These are phyloP conservation scores for Matsumyia berberina DNA, from an alignment of 2,888 invertebrate genomes.

Conservation along the genomic window DNA sequence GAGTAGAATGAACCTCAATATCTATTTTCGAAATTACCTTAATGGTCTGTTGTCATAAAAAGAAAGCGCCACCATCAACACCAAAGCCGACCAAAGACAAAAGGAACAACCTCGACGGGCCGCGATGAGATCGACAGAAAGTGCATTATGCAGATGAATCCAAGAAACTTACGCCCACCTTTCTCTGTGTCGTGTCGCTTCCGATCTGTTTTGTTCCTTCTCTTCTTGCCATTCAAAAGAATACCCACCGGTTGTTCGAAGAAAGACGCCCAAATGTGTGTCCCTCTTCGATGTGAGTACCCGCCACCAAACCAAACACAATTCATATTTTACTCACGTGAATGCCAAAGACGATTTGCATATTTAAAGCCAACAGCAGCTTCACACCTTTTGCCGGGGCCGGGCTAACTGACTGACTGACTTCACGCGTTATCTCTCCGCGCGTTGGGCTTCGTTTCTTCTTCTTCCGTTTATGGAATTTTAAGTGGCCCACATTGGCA, in stretches of 20 bases:
- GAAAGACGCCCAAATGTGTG: constrained; percentile 60
- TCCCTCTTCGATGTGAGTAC: not conserved
- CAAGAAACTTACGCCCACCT: constrained; percentile 61
- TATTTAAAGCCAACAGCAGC: constrained; percentile 63
- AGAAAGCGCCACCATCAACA: constrained; percentile 64
- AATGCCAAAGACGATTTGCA: constrained; percentile 61
- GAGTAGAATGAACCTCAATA: constrained; percentile 20
- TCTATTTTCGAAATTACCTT: constrained; percentile 61
- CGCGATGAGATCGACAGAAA: constrained; percentile 68
- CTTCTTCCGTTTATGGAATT: constrained; percentile 70
- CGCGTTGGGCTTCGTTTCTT: constrained; percentile 50
- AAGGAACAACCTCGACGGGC: constrained; percentile 35
- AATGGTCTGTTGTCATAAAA: constrained; percentile 51
- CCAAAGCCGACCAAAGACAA: constrained; percentile 6
- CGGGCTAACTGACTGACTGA: constrained; percentile 15
- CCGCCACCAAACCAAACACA: no score
- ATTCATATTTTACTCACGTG: constrained; percentile 72
- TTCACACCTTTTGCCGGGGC: constrained; percentile 60
- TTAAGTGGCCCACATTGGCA: constrained; percentile 64
- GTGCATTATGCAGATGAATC: constrained; percentile 74
- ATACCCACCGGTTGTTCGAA: constrained; percentile 38
- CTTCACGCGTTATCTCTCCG: constrained; percentile 41
- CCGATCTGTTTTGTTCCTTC: constrained; percentile 47
- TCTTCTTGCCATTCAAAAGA: constrained; percentile 27
- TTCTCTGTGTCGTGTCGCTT: constrained; percentile 59